These are phyloP conservation scores for Tigriopus japonicus DNA, from an alignment of 1,140 invertebrate species.

Conservation along the genomic window DNA sequence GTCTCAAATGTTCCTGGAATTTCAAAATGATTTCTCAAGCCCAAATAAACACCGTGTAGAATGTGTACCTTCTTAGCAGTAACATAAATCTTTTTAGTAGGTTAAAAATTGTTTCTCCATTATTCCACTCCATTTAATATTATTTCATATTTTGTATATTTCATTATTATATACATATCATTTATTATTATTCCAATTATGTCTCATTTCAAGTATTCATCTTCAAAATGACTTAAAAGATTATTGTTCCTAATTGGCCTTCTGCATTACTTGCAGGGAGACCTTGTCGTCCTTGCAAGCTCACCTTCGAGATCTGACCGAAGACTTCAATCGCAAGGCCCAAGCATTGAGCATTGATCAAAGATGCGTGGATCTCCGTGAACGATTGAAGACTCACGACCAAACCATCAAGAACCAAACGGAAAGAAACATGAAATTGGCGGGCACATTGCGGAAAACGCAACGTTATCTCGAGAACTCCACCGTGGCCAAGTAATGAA, in stretches of 20 bases:
- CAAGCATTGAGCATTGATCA: slow-evolving; percentile 5
- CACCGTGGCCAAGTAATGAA: neutral
- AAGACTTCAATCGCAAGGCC: slow-evolving; percentile 5
- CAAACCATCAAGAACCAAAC: slow-evolving; percentile 8
- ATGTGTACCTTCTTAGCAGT: no score
- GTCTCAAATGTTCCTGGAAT: neutral
- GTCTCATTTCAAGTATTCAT: neutral
- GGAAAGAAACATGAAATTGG: slow-evolving; percentile 14
- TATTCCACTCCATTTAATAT: no score
- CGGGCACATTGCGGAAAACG: neutral
- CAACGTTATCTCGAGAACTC: slow-evolving; percentile 6
- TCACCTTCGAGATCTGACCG: neutral
- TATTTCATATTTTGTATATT: no score
- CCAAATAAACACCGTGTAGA: no score
- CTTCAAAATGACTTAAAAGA: neutral
- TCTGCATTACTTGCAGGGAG: slow-evolving; percentile 1
- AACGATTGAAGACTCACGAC: slow-evolving; percentile 2
- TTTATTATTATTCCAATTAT: neutral
- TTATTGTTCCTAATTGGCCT: neutral
- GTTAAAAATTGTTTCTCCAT: no score
- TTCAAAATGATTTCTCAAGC: neutral
- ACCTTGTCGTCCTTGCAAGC: slow-evolving; percentile 2
- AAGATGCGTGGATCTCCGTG: slow-evolving; percentile 8
- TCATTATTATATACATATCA: neutral
- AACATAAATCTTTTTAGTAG: no score